Base-by-base conservation (phyloP, 2,797 vertebrate genomes). In the Halcyon badia region DNA sequence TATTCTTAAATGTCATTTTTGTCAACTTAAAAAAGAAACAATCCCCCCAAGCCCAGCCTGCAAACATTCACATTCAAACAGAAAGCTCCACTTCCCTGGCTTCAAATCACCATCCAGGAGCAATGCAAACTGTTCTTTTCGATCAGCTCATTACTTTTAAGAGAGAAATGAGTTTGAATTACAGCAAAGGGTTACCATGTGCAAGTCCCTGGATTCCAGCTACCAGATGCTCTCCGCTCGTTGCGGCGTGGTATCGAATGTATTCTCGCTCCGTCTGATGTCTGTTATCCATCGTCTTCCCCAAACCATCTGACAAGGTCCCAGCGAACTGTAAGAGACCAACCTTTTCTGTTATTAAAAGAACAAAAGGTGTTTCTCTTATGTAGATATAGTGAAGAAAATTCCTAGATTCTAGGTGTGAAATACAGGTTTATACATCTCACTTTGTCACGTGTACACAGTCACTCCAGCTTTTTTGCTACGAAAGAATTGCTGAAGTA, bases 271-370 rank as follows among this genome's bases (percentile, higher is more conserved):
- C 99, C 0, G 98, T 99, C 97, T 99, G 99, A 70, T 99, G 99
- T 3, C 99, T 98, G 95, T 99, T 99, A 94, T 99, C 99, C 99
- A 99, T 99, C 0, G 99, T 99, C 97, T 99, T 99, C 7, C 99
- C 99, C 93, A 99, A 95, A 28, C 99, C 99, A 61, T 99, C 99
- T 0, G 99, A 99, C 76, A 99, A 89, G 2, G 99, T 99, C 64
- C 99, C 99, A 54, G 99, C 99, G 71, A 99, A 99, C 99, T 99
- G 96, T 26, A 96, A 96, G 33, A 91, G 24, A 82, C 39, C 18
- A 56, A 72, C 7, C 2, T n/a, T 30, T 61, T 49, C 42, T 3
- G 5, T 84, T 72, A 94, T 0, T 83, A 41, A 66, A 58, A 90
- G 56, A 84, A 82, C 8, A 54, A 24, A 69, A 62, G 24, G 3